Evolutionary conservation across 1,140 invertebrate species (phyloP), one percentile per base, ranked within the genome.

Genomic region (Bombus vancouverensis): DNA sequence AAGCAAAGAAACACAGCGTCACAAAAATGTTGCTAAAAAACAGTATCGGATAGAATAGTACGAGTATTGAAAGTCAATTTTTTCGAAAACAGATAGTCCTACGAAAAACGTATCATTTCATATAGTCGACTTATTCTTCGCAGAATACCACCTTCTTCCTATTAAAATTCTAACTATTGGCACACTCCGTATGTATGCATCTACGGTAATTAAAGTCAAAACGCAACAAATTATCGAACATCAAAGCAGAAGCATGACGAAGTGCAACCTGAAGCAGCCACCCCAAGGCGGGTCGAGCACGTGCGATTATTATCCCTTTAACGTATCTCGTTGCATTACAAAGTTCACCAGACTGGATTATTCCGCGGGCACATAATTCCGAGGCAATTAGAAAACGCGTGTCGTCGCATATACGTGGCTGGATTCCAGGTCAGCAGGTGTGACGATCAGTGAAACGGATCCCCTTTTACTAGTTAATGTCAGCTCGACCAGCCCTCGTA

Each of bases 401-500:
- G 25, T 78, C 42, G 22, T 34, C 12, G 39, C 28, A 32, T 76
- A 32, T 76, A 57, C 47, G 42, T 44, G 15, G 18, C 18, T n/a
- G 18, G 34, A 22, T 28, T 47, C 22, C n/a, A 34, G 53, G 71
- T 68, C 28, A 13, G n/a, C 28, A 13, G 62, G 13, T 62, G 57
- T 15, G 70, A 66, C 70, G 68, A 81, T 85, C 83, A 80, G 57
- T 75, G 68, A 72, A 80, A 85, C 57, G 32, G 53, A 65, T 57
- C 53, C 47, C 68, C 53, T 53, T 53, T 53, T 53, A 53, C 47
- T 6, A 57, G 57, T 15, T 34, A 70, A 84, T 62, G 79, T 81
- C 78, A 81, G 68, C 83, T 53, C 84, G 84, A 59, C 84, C 78
- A 1, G 47, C 57, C 37, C 79, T 81, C 78, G 84, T 75, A 70